Evolutionary conservation across 2,113 vertebrate genomes (phyloP), one percentile per base, ranked within the genome.

Genomic region (Pleuronectes platessa): DNA sequence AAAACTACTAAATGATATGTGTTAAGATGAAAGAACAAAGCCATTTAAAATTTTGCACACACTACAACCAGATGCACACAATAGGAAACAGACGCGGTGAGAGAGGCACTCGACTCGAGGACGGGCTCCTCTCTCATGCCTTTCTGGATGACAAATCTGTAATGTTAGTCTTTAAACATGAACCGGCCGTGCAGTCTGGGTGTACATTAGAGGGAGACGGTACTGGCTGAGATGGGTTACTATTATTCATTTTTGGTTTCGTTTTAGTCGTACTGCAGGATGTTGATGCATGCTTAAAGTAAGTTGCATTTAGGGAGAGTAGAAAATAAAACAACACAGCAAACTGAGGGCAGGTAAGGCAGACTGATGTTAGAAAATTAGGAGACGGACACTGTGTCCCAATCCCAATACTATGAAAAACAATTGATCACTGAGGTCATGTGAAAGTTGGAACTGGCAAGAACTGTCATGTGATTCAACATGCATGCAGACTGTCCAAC

Each of bases 281-380:
- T 96, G 93, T 95, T 95, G 95, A 96, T 95, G 96, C 97, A 98
- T 98, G 97, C 96, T 98, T 96, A 96, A 97, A 98, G 97, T 97
- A 98, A 98, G 98, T 99, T 99, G 98, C 98, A 98, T 98, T 99
- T 99, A 98, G 97, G 97, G 96, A 97, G 96, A 98, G 95, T 97
- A 97, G 95, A 95, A 95, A 89, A 45, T 53, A 90, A 90, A 86
- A 96, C 94, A 93, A 94, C 94, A 95, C 92, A 95, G 95, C 94
- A 96, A 96, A 96, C 93, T 92, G 89, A 92, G 87, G 86, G 81
- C 69, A 86, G 78, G 91, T 74, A 79, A 91, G 76, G 92, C 89
- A 87, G 90, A 93, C 79, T 76, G 67, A 85, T 81, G 83, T 92
- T 78, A 81, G 73, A 89, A 81, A 86, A 90, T 82, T 64, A 81